phyloP scores from a whole-genome alignment of 2,113 vertebrate genomes.

The Nycticryphes semicollaris region DNA sequence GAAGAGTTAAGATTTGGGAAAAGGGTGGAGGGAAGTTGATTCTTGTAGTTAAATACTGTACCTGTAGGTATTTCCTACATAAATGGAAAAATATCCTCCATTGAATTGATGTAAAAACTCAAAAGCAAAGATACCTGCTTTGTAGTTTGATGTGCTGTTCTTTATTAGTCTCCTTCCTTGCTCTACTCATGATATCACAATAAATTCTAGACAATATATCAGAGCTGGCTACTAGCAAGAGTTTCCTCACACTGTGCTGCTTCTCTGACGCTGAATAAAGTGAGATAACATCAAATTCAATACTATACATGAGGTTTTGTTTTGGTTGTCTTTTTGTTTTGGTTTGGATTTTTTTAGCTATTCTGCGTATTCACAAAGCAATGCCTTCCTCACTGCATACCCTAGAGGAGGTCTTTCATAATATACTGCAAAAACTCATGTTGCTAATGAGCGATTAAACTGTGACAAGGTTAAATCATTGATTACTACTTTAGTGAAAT shows the following conservation, averaged over 20 bases:
- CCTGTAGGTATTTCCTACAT: neutral
- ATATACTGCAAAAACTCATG: neutral
- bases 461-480: neutral
- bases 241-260: neutral
- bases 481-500: neutral
- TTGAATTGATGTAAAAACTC: neutral
- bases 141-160: neutral
- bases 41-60: neutral
- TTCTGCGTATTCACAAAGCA: slow-evolving; percentile 69
- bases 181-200: neutral
- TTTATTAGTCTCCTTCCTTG: neutral
- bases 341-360: slow-evolving; percentile 13
- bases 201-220: neutral
- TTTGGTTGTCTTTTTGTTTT: neutral
- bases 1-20: neutral
- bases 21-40: neutral
- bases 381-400: slow-evolving; percentile 74
- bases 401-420: slow-evolving; percentile 68
- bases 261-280: neutral
- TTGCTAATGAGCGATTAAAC: neutral
- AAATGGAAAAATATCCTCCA: neutral
- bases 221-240: neutral
- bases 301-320: slow-evolving; percentile 38
- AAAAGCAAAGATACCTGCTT: neutral
- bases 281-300: neutral